These are phyloP conservation scores for Ibidorhyncha struthersii DNA, from an alignment of 2,113 vertebrate species.

Conservation along the genomic window DNA sequence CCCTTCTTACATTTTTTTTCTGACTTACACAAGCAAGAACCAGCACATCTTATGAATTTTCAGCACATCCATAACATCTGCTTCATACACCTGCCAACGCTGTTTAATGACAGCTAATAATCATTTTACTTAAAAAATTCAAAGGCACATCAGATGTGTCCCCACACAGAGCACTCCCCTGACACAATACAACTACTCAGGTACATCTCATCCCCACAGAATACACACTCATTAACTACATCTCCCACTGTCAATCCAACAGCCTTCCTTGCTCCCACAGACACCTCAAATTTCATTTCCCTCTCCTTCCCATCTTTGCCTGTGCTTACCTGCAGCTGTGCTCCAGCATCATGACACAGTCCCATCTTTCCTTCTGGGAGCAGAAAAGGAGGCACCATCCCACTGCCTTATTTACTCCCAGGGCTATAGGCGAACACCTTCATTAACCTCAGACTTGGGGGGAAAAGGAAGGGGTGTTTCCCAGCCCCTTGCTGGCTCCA, in stretches of 20 bases:
- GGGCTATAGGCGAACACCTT: accelerated
- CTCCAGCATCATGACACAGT: accelerated
- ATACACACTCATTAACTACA: background rate
- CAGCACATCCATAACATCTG: background rate
- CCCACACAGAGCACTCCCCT: background rate
- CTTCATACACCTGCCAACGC: background rate
- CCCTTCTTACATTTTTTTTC: background rate
- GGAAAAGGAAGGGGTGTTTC: accelerated
- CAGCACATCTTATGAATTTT: background rate
- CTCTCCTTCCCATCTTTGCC: background rate
- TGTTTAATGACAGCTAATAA: constrained; percentile 34
- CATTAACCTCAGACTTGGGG: accelerated
- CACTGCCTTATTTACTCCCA: background rate
- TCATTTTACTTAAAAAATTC: background rate
- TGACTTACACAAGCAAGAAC: background rate
- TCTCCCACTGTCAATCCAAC: background rate
- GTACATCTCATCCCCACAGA: background rate
- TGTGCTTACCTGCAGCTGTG: background rate
- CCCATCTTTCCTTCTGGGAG: background rate
- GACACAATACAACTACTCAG: background rate
- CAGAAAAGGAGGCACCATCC: background rate
- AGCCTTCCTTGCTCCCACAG: background rate
- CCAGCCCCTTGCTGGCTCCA: background rate
- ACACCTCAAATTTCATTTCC: background rate
- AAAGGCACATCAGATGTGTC: background rate